Conservation (phyloP, 2,888 invertebrate genomes). For the Sycophila texana region DNA sequence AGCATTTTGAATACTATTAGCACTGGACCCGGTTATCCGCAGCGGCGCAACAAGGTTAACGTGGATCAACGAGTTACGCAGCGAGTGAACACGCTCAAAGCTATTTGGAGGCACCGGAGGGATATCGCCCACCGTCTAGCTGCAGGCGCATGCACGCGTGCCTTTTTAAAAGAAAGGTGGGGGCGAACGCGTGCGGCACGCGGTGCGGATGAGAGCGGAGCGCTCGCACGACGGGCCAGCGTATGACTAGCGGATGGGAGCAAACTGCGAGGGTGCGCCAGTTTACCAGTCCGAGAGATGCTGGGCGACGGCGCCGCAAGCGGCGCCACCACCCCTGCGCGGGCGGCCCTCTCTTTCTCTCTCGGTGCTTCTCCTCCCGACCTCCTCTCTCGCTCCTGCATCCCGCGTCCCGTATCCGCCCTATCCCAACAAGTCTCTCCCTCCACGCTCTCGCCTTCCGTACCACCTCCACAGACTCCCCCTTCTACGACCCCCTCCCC, state of each 20-base stretch:
- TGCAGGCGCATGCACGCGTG: background rate
- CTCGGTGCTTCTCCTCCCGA: conserved; percentile 32
- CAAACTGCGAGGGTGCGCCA: conserved; percentile 72
- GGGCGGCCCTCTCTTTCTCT: conserved; percentile 46
- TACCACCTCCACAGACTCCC: conserved; percentile 14
- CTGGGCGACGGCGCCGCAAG: conserved; percentile 75
- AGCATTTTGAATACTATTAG: too few relatives aligned
- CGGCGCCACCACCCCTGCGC: conserved; percentile 70
- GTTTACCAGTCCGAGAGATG: conserved; percentile 68
- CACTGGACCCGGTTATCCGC: conserved; percentile 7
- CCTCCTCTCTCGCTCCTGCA: conserved; percentile 43
- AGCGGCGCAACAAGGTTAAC: conserved; percentile 27
- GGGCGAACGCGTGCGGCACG: conserved; percentile 42
- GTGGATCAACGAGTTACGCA: background rate
- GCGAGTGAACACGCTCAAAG: background rate
- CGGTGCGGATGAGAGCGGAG: conserved; percentile 58
- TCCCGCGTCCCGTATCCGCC: conserved; percentile 55
- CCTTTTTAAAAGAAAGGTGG: background rate
- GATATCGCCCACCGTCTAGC: too few relatives aligned
- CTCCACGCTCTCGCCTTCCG: conserved; percentile 45
- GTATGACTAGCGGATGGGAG: conserved; percentile 73
- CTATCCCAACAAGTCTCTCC: conserved; percentile 46
- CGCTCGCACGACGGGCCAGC: conserved; percentile 72
- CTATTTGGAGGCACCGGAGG: too few relatives aligned
- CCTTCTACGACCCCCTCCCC: conserved; percentile 5